Percentiles rank a stretch among this genome's conserved stretches.
Conservation (phyloP, 2,113 vertebrate genomes). For the Sylvietta virens region DNA sequence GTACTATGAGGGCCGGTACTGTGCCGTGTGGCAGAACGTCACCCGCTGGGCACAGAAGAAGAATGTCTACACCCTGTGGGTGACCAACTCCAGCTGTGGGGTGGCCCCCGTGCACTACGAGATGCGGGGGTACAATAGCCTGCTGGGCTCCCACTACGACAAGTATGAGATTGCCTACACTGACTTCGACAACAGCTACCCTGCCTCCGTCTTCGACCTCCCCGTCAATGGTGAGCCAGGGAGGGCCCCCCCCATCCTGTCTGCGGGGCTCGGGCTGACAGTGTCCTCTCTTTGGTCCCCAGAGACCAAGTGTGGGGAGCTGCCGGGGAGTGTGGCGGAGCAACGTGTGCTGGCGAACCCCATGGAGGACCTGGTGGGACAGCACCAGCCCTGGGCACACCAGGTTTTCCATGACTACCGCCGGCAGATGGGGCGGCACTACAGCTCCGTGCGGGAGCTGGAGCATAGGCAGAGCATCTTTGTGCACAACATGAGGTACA, state of each 20-base stretch:
- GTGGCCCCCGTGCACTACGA: conserved; percentile 74
- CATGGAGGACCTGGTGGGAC: conserved; percentile 79
- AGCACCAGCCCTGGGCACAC: conserved; percentile 63
- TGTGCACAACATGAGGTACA: conserved; percentile 78
- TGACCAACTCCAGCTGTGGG: conserved; percentile 59
- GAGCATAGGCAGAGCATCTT: conserved; percentile 77
- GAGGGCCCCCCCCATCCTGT: too few relatives aligned
- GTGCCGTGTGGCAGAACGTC: conserved; percentile 79
- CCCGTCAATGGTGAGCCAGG: conserved; percentile 61
- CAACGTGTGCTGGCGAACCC: conserved; percentile 79
- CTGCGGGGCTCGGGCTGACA: accelerated
- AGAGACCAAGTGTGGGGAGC: neutral
- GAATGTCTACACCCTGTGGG: conserved; percentile 80
- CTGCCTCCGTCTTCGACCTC: conserved; percentile 60
- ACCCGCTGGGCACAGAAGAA: conserved; percentile 71
- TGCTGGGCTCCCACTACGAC: conserved; percentile 82
- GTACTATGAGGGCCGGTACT: conserved; percentile 69
- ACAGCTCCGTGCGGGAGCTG: conserved; percentile 62
- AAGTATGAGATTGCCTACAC: conserved; percentile 78
- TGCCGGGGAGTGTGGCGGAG: conserved; percentile 16
- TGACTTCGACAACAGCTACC: conserved; percentile 67
- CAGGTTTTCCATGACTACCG: conserved; percentile 72
- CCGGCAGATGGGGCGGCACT: conserved; percentile 61
- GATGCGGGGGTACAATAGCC: conserved; percentile 80
- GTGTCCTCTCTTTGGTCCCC: neutral